Percentiles rank a stretch among this genome's conserved stretches.
Evolutionary conservation across 2,797 vertebrate species (phyloP).

Genomic region (Danio choprae): DNA sequence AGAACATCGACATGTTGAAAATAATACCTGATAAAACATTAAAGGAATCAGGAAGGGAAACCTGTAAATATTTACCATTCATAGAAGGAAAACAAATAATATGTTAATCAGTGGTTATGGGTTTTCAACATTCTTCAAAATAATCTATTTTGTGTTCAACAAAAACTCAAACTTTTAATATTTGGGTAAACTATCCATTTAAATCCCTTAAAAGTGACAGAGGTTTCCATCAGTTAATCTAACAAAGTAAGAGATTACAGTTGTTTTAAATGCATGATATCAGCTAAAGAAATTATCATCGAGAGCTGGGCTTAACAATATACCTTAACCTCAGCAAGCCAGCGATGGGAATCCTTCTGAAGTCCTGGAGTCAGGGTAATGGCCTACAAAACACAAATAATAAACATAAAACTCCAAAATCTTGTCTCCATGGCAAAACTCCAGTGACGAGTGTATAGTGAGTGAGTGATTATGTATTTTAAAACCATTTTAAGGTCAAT

Average conservation of each 20-base stretch:
- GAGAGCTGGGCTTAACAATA: neutral
- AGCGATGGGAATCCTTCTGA: conserved; percentile 87
- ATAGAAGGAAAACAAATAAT: too few relatives aligned
- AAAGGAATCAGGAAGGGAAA: too few relatives aligned
- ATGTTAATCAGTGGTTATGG: too few relatives aligned
- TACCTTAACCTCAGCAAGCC: conserved; percentile 97
- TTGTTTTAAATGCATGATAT: conserved; percentile 7
- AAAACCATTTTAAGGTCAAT: too few relatives aligned
- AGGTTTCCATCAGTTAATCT: conserved; percentile 3
- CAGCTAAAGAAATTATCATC: neutral
- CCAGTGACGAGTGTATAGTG: too few relatives aligned
- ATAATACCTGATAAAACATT: conserved; percentile 28
- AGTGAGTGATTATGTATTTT: too few relatives aligned
- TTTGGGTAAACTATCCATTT: neutral
- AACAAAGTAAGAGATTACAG: conserved; percentile 18
- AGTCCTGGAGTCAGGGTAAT: conserved; percentile 82
- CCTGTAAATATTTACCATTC: too few relatives aligned
- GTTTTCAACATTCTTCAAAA: too few relatives aligned
- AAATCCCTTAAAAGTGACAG: neutral
- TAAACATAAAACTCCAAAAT: neutral
- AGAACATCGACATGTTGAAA: conserved; percentile 8
- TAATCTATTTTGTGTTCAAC: too few relatives aligned
- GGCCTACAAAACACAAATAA: conserved; percentile 73
- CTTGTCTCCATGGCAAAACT: too few relatives aligned
- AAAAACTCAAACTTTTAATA: too few relatives aligned